Evolutionary conservation across 2,113 vertebrate genomes (phyloP).

Genomic region (Dinomys branickii): DNA sequence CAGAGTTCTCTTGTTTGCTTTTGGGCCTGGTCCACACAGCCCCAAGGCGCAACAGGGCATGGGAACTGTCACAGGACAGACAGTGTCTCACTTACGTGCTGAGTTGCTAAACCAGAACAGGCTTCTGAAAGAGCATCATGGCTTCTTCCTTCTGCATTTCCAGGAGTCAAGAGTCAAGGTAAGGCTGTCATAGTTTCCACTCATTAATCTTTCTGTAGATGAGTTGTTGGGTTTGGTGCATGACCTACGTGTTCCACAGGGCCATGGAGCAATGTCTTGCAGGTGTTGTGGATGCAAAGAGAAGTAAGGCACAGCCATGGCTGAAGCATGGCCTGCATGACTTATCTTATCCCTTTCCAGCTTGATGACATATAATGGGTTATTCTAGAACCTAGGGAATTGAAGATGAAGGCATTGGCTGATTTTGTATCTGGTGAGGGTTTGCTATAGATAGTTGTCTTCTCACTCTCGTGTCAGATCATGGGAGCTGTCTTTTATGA

Average conservation of each 20-base stretch:
- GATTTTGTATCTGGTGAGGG: neutral
- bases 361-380: neutral
- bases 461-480: neutral
- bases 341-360: neutral
- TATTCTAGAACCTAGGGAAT: neutral
- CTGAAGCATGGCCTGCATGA: accelerated
- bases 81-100: neutral
- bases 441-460: neutral
- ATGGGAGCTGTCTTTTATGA: neutral
- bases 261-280: neutral
- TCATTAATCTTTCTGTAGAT: neutral
- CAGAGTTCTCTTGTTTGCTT: slow-evolving; percentile 10
- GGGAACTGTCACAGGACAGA: neutral
- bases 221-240: neutral
- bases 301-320: neutral
- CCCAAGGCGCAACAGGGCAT: accelerated
- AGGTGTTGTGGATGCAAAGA: neutral
- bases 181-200: neutral
- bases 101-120: neutral
- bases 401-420: neutral
- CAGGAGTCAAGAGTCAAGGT: neutral
- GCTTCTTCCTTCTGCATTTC: neutral
- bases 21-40: neutral
- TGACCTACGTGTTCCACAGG: neutral
- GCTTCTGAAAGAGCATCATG: neutral